Evolutionary conservation across 2,888 invertebrate genomes (phyloP), one percentile per base, ranked within the genome.

Genomic region (Ectemnius cavifrons): DNA sequence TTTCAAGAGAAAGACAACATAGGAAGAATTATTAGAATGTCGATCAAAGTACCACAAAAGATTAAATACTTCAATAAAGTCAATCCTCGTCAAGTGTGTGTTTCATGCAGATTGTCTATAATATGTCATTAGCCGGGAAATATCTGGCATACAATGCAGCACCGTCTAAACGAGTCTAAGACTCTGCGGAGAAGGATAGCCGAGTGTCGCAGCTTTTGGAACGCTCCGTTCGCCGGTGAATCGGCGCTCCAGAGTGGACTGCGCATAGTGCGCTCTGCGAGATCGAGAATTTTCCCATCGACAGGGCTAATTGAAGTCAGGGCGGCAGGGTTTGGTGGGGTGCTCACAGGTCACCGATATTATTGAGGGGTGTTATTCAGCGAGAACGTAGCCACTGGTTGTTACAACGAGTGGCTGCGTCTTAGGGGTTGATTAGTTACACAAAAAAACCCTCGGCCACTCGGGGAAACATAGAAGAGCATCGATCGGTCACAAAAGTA

Each of bases 361-460:
- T 71, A 63, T 46, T 67, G 47, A 49, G 63, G 52, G 49, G 37
- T 56, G 16, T 27, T 16, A 6, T 57, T 49, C 59, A 18, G 56
- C 49, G 65, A 71, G 65, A 65, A 65, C 46, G 65, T 47, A 6
- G 56, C 49, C 23, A 45, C 37, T 57, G 16, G 37, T 18, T n/a
- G 14, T 58, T 16, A 47, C 47, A 60, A 52, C 45, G 56, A 47
- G 37, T 67, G 58, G 57, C 52, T 52, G 0, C 67, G 71, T 63
- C 52, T 67, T 49, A 67, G 77, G 71, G 59, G 66, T 75, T 73
- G 61, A 73, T 73, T 78, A 78, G 76, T 78, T 79, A 78, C 70
- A 37, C 37, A 52, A 75, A 71, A 64, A 81, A 83, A 77, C 77
- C 78, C 83, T 78, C 75, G 78, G 80, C 76, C 79, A 81, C 79